Percentiles rank a stretch among this genome's conserved stretches.
phyloP scores from a whole-genome alignment of 2,888 invertebrate species.

The Stenchaetothrips biformis region DNA sequence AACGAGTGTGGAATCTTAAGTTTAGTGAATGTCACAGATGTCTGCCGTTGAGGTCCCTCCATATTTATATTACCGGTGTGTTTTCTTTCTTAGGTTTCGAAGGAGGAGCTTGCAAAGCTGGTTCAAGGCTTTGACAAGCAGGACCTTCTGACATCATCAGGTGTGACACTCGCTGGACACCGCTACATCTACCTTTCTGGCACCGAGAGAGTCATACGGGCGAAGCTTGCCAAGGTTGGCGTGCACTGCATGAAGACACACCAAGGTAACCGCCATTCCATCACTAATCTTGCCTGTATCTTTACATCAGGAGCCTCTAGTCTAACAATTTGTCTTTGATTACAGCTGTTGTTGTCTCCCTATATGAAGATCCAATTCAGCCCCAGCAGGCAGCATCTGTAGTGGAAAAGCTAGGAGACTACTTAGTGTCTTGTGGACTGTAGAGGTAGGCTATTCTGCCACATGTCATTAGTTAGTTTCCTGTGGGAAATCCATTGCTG shows the following conservation, averaged over 20 bases:
- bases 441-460: conserved; percentile 50
- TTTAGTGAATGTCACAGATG: neutral
- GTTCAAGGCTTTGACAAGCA: conserved; percentile 86
- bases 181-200: conserved; percentile 95
- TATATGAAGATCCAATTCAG: conserved; percentile 94
- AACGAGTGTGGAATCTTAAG: neutral
- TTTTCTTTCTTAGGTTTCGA: conserved; percentile 64
- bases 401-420: conserved; percentile 95
- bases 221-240: conserved; percentile 88
- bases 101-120: conserved; percentile 86
- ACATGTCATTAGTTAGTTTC: neutral
- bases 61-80: neutral
- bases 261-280: conserved; percentile 61
- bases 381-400: conserved; percentile 95
- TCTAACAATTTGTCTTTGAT: conserved; percentile 45
- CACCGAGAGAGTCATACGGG: conserved; percentile 88
- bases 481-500: neutral
- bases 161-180: conserved; percentile 85
- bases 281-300: neutral
- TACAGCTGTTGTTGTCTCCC: conserved; percentile 86
- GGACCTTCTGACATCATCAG: conserved; percentile 81
- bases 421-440: conserved; percentile 95
- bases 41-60: neutral
- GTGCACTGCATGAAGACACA: conserved; percentile 95
- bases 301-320: neutral